These are phyloP conservation scores for Plebejus argus DNA, from an alignment of 2,888 invertebrate genomes.

Conservation along the genomic window DNA sequence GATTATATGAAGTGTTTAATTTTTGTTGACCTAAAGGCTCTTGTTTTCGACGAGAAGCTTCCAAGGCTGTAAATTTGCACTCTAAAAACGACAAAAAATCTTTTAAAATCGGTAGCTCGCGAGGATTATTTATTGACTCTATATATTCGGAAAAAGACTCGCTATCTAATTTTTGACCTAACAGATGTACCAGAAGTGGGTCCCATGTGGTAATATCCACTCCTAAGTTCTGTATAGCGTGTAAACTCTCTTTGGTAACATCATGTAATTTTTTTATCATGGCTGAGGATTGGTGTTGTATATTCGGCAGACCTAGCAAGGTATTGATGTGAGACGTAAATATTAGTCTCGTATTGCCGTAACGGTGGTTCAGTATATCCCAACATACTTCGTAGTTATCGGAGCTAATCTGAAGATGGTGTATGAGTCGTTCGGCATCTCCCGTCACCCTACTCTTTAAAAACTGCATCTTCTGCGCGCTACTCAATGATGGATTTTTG, in stretches of 20 bases:
- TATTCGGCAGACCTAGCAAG: conserved; percentile 6
- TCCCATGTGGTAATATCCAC: too few species aligned
- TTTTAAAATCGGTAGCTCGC: too few species aligned
- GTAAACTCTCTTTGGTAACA: background rate
- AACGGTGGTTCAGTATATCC: conserved; percentile 41
- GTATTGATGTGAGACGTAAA: conserved; percentile 32
- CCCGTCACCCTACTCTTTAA: conserved; percentile 36
- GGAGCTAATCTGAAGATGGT: conserved; percentile 34
- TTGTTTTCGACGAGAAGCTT: too few species aligned
- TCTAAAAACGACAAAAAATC: too few species aligned
- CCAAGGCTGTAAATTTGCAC: too few species aligned
- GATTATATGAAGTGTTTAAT: too few species aligned
- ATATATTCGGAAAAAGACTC: too few species aligned
- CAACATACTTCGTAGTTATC: conserved; percentile 36
- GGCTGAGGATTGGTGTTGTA: conserved; percentile 7
- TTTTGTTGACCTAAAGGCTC: too few species aligned
- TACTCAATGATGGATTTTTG: conserved; percentile 36
- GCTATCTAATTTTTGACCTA: too few species aligned
- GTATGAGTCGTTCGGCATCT: conserved; percentile 38
- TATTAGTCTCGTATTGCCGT: conserved; percentile 39
- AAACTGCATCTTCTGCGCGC: too few species aligned
- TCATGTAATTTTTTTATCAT: conserved; percentile 7
- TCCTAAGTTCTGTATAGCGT: background rate
- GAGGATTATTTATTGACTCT: too few species aligned
- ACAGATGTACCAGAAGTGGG: too few species aligned